Evolutionary conservation across 2,113 vertebrate genomes (phyloP), one percentile per base, ranked within the genome.

Genomic region (Seriola aureovittata): DNA sequence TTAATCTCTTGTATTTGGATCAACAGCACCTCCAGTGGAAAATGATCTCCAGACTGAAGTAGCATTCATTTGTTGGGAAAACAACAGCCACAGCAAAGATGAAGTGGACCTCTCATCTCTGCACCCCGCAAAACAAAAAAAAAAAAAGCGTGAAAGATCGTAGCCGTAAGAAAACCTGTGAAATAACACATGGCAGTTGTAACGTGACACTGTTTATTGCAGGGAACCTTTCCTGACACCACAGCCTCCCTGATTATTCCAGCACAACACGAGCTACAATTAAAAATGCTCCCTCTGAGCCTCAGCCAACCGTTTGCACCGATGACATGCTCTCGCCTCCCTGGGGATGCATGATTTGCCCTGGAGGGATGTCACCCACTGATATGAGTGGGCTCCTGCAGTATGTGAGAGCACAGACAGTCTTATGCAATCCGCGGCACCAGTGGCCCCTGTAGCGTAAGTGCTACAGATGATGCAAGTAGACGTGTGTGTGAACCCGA

Each of bases 281-380:
- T 89, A 87, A 91, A 29, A 89, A 82, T 1, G 55, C 71, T 82
- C 48, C 81, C 75, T 84, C 46, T 90, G 89, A 92, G 85, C 74
- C 70, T 38, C 9, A 71, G 90, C 89, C 89, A 88, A 74, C 32
- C 63, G 32, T 85, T 88, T 88, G 82, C 60, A 67, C 76, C 73
- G 9, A 81, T 77, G 84, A 77, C 90, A 89, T 29, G 79, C 78
- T 85, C 78, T 75, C 38, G 10, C 71, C 84, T 89, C 90, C 78
- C 86, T 9, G 38, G 71, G 82, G 88, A 90, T 44, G 77, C 84
- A 77, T 82, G 65, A 78, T 83, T 87, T 67, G 71, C 36, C 89
- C 86, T 66, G 50, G n/a, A 85, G 91, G 90, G 82, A 81, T 70
- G 77, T 85, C 89, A 87, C 86, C 88, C 89, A 85, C 92, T 86